These are phyloP conservation scores for Villa cingulata DNA, from an alignment of 2,888 invertebrate species.

Conservation along the genomic window DNA sequence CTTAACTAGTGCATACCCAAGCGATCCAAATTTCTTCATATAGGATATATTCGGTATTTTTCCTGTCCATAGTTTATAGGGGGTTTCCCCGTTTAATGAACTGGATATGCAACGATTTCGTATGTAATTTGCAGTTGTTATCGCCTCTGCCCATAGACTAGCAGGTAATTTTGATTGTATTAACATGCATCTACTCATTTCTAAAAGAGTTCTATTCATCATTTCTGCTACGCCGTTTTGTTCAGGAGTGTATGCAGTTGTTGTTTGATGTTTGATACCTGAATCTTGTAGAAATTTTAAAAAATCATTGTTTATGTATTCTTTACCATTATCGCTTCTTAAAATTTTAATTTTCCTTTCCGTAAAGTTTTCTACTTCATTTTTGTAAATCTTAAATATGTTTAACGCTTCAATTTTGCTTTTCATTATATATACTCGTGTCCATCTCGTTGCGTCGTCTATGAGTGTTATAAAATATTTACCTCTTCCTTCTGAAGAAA, in stretches of 20 bases:
- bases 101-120: not conserved
- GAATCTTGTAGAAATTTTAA: not conserved
- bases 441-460: not conserved
- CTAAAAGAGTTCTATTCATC: slow-evolving; percentile 13
- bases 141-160: slow-evolving; percentile 15
- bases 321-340: not conserved
- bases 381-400: not conserved
- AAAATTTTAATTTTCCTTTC: not conserved
- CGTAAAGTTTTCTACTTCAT: not conserved
- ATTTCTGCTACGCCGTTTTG: slow-evolving; percentile 7
- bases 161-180: slow-evolving; percentile 10
- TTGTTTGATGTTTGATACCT: not conserved
- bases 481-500: not conserved
- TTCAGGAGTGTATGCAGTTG: not conserved
- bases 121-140: slow-evolving; percentile 14
- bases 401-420: not conserved
- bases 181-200: slow-evolving; percentile 15
- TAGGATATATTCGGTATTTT: slow-evolving; percentile 23
- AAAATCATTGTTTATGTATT: not conserved
- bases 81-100: slow-evolving; percentile 15
- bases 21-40: slow-evolving; percentile 27
- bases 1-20: slow-evolving; percentile 9
- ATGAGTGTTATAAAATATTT: not conserved
- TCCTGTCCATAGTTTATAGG: slow-evolving; percentile 27
- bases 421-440: not conserved